phyloP scores from a whole-genome alignment of 1,140 invertebrate species.

The Drosophila ficusphila region DNA sequence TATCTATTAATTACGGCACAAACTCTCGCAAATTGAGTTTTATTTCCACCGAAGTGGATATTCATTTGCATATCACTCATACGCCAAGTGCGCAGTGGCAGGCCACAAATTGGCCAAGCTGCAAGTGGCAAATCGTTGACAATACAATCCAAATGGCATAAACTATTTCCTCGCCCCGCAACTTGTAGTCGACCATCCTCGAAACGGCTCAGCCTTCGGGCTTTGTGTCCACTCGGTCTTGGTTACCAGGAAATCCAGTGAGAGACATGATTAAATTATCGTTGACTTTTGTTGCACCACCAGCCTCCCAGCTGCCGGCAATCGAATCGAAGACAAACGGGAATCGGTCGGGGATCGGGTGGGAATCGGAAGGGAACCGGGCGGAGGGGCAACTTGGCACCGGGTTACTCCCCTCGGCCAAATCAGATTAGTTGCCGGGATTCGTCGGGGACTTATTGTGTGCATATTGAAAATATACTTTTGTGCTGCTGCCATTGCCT shows the following conservation, averaged over 20 bases:
- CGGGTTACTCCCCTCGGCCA: not conserved
- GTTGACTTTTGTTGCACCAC: conserved; percentile 42
- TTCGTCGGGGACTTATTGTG: conserved; percentile 28
- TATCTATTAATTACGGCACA: conserved; percentile 49
- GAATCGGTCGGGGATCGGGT: conserved; percentile 1
- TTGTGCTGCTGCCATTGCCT: conserved; percentile 14
- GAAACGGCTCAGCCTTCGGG: conserved; percentile 30
- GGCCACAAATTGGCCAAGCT: conserved; percentile 25
- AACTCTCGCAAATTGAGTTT: conserved; percentile 48
- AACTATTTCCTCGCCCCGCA: not conserved
- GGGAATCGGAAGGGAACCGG: not conserved
- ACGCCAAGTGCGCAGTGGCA: conserved; percentile 29
- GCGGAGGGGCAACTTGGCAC: not conserved
- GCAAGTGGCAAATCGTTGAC: conserved; percentile 43
- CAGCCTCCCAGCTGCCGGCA: conserved; percentile 7
- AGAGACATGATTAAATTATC: conserved; percentile 49
- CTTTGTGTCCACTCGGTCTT: conserved; percentile 28
- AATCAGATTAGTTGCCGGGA: conserved; percentile 32
- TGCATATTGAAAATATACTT: conserved; percentile 26
- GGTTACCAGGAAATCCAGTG: conserved; percentile 17
- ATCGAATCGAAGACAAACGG: conserved; percentile 39
- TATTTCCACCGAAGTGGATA: conserved; percentile 33
- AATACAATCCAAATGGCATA: conserved; percentile 35
- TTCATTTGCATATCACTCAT: conserved; percentile 54
- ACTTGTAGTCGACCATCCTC: not conserved